Percentiles rank a stretch among this genome's conserved stretches.
These are phyloP conservation scores for Cyclophora punctaria DNA, from an alignment of 2,888 invertebrate genomes.

Conservation along the genomic window DNA sequence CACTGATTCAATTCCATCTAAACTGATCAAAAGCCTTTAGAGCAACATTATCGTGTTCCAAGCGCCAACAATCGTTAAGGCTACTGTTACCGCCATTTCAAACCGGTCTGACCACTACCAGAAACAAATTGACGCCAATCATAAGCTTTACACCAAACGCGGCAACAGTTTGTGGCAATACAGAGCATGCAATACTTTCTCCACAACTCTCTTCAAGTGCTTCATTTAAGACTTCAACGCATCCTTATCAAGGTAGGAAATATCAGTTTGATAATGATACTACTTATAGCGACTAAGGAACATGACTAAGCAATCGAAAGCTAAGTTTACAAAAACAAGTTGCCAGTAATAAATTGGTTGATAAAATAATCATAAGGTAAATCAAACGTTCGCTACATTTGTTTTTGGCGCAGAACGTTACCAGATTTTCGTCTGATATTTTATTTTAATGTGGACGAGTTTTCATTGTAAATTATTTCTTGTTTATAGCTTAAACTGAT, in stretches of 20 bases:
- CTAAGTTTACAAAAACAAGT: no score
- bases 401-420: not conserved
- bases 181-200: conserved; percentile 4
- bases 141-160: conserved; percentile 40
- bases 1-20: conserved; percentile 1
- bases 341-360: no score
- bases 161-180: conserved; percentile 19
- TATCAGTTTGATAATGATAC: no score
- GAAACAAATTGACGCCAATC: conserved; percentile 52
- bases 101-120: conserved; percentile 59
- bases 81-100: conserved; percentile 57
- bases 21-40: conserved; percentile 38
- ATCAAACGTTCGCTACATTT: not conserved
- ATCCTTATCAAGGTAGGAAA: no score
- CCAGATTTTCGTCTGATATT: conserved; percentile 10
- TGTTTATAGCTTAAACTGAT: conserved; percentile 31
- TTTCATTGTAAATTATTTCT: conserved; percentile 28
- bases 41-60: conserved; percentile 51
- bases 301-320: no score
- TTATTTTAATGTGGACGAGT: not conserved
- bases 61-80: conserved; percentile 49
- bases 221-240: no score
- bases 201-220: no score
- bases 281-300: no score
- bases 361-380: no score